Conservation (phyloP, 2,888 invertebrate genomes). For the Latrodectus elegans region DNA sequence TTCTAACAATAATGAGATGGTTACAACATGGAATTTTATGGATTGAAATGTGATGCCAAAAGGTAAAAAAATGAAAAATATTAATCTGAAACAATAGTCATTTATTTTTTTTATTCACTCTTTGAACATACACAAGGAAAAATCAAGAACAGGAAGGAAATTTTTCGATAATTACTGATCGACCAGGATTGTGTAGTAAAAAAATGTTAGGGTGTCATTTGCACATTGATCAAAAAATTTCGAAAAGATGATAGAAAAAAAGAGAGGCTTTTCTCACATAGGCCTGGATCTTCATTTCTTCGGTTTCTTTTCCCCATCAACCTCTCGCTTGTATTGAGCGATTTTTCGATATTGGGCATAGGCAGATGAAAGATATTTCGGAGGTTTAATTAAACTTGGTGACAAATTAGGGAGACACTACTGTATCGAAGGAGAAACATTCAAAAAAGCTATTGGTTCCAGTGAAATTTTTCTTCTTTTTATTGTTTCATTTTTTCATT, state of each 20-base stretch:
- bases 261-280: slow-evolving; percentile 18
- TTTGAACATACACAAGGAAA: slow-evolving; percentile 53
- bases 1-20: slow-evolving; percentile 21
- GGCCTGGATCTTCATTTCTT: slow-evolving; percentile 45
- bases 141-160: slow-evolving; percentile 38
- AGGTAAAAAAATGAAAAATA: slow-evolving; percentile 2
- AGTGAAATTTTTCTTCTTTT: too few species aligned
- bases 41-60: neutral
- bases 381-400: slow-evolving; percentile 66
- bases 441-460: slow-evolving; percentile 42
- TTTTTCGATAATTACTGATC: slow-evolving; percentile 68
- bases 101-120: slow-evolving; percentile 7
- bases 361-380: slow-evolving; percentile 64
- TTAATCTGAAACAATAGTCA: slow-evolving; percentile 52
- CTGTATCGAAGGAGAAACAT: slow-evolving; percentile 37
- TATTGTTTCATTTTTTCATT: neutral
- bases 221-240: slow-evolving; percentile 62
- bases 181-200: slow-evolving; percentile 36
- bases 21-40: slow-evolving; percentile 10
- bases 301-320: slow-evolving; percentile 38
- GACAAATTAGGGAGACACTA: slow-evolving; percentile 57
- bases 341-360: slow-evolving; percentile 67
- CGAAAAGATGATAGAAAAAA: slow-evolving; percentile 29
- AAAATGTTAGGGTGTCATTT: slow-evolving; percentile 63
- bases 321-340: slow-evolving; percentile 50